Conservation (phyloP, 2,797 vertebrate species). For the Acrossocheilus fasciatus region DNA sequence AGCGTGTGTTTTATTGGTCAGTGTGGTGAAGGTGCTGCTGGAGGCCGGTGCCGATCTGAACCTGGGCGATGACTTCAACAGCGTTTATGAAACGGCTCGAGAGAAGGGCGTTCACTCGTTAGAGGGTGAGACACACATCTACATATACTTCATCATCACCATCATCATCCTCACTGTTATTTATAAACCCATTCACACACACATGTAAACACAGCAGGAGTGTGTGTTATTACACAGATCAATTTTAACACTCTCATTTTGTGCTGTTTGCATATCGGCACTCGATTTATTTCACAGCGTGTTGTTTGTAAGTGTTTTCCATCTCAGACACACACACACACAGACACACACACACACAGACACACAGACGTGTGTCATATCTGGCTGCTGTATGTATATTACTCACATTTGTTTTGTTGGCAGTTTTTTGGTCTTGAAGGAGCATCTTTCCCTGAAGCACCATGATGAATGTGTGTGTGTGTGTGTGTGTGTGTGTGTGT, state of each 20-base stretch:
- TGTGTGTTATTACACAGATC: slow-evolving; percentile 83
- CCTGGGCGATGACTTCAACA: slow-evolving; percentile 92
- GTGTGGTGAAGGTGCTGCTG: slow-evolving; percentile 87
- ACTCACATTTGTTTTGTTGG: slow-evolving; percentile 99
- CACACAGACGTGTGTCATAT: slow-evolving; percentile 77
- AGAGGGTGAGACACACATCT: slow-evolving; percentile 83
- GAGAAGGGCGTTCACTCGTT: slow-evolving; percentile 92
- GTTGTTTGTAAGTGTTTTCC: slow-evolving; percentile 78
- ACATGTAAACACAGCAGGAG: slow-evolving; percentile 58
- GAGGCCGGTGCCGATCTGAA: slow-evolving; percentile 90
- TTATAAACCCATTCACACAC: slow-evolving; percentile 43
- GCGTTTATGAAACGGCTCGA: slow-evolving; percentile 89
- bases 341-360: slow-evolving; percentile 45
- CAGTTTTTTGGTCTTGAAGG: slow-evolving; percentile 89
- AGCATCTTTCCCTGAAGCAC: slow-evolving; percentile 93
- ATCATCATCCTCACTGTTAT: slow-evolving; percentile 42
- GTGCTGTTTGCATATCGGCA: slow-evolving; percentile 89
- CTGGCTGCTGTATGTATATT: slow-evolving; percentile 94
- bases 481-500: slow-evolving; percentile 56
- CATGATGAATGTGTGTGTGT: slow-evolving; percentile 89
- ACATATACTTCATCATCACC: not conserved
- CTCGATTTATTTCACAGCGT: slow-evolving; percentile 78
- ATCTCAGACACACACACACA: slow-evolving; percentile 65
- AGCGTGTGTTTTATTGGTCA: slow-evolving; percentile 64
- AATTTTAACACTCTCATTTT: slow-evolving; percentile 73